Base-by-base conservation (phyloP, 2,113 vertebrate species). In the Sturnira hondurensis region DNA sequence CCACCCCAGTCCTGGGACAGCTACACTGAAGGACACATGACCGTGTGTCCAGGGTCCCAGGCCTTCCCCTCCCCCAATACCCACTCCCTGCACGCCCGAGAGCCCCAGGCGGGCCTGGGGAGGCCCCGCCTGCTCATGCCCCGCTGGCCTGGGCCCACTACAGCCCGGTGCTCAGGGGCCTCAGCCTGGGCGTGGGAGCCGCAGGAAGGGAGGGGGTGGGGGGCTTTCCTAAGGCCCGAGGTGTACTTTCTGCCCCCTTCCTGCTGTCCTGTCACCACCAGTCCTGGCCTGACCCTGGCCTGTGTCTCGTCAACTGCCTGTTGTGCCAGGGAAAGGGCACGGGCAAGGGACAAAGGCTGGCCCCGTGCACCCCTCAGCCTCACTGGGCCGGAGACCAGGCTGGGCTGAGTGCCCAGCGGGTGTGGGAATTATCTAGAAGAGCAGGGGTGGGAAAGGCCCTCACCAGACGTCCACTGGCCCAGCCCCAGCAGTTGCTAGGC, bases 231-330 rank as follows among this genome's bases (percentile, higher is more conserved):
- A 70, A 58, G 43, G 76, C 41, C 38, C 2, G 0, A 8, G 2
- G 1, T 45, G 31, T 11, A 41, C 85, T 50, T 38, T 52, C 84
- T 50, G 36, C n/a, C 7, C 4, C 20, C 13, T 3, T 3, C 10
- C 36, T 38, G 16, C 13, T 10, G 22, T 68, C 61, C 16, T 13
- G 16, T 26, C 8, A 41, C 56, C 26, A 0, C 33, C 19, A 3
- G 11, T 58, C 71, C 68, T 17, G 28, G 36, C 73, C 50, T 36
- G 68, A 76, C 82, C 41, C 7, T 33, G 63, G 90, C 65, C 94
- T 68, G 45, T 41, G 0, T 47, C 76, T 95, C 89, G 91, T 38
- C 93, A 73, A 19, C 94, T 63, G 13, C 54, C 77, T 94, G 78
- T 47, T 94, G 54, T 80, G 84, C 95, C 20, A 31, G 28, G 12